Conservation (phyloP, 2,113 vertebrate genomes). For the Platanista minor region DNA sequence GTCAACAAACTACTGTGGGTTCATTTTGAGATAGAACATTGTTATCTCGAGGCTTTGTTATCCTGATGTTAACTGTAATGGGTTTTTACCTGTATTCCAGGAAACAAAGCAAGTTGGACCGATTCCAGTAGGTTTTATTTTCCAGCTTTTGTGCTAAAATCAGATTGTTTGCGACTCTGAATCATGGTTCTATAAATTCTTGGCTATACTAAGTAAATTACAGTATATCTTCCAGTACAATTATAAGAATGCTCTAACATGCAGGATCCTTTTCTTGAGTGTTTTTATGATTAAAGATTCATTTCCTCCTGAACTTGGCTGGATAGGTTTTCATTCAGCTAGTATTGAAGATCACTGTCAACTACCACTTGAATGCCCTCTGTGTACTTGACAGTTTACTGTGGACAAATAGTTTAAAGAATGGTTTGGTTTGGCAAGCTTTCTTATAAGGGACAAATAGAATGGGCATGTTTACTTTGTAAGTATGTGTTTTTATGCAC, state of each 20-base stretch:
- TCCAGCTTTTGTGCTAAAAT: slow-evolving; percentile 61
- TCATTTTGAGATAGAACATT: slow-evolving; percentile 14
- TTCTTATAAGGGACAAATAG: neutral
- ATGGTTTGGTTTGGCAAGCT: neutral
- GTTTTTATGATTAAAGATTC: slow-evolving; percentile 56
- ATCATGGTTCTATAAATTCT: slow-evolving; percentile 71
- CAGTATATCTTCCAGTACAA: slow-evolving; percentile 63
- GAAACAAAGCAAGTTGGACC: slow-evolving; percentile 56
- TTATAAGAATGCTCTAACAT: slow-evolving; percentile 54
- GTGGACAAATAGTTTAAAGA: neutral
- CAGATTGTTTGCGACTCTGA: slow-evolving; percentile 63
- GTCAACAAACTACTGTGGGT: neutral
- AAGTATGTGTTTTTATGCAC: neutral
- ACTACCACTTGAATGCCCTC: neutral
- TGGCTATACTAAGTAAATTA: slow-evolving; percentile 71
- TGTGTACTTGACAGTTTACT: slow-evolving; percentile 37
- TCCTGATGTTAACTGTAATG: slow-evolving; percentile 38
- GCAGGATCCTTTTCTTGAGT: slow-evolving; percentile 38
- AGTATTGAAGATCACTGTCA: neutral
- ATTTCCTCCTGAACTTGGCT: slow-evolving; percentile 48
- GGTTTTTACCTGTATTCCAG: slow-evolving; percentile 55
- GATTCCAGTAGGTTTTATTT: slow-evolving; percentile 61
- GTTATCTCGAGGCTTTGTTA: slow-evolving; percentile 21
- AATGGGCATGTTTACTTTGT: neutral
- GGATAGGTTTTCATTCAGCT: slow-evolving; percentile 45